Evolutionary conservation across 2,888 invertebrate genomes (phyloP), one percentile per base, ranked within the genome.

Genomic region (Acholoe squamosa): DNA sequence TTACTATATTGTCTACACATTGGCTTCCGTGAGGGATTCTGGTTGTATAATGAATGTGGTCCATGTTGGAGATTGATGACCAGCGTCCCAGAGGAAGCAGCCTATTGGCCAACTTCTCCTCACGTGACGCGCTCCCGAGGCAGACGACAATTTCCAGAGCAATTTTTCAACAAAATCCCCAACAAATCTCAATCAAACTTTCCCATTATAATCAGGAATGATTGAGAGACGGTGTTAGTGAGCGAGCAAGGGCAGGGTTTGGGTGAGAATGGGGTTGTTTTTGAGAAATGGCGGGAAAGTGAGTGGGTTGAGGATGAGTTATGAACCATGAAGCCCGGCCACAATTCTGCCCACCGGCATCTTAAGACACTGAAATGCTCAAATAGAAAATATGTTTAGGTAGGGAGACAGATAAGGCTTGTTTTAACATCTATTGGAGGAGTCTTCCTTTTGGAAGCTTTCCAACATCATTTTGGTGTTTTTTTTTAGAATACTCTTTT

Each of bases 271-370:
- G 16, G 76, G 16, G 76, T 76, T 76, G 3, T 76, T 76, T 76
- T 25, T 76, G 3, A 31, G 61, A 76, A 76, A 31, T 76, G 76
- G 76, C 76, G 76, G 76, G 76, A 76, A 76, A 76, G 31, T 28
- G 31, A 76, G 61, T 61, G 61, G 61, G 61, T 61, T 61, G 61
- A n/a, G 61, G 22, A 61, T 61, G 61, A 61, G 61, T 61, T 61
- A 61, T 61, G 3, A n/a, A n/a, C 61, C 61, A 0, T 61, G 14
- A n/a, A 43, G 19, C 61, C 22, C 61, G 61, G 3, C 61, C 61
- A 61, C n/a, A 61, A n/a, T 61, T 19, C 22, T 61, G 61, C 12
- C 61, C 14, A 61, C 61, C n/a, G 19, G 61, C 61, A n/a, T 61
- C 61, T 61, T 19, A 7, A 12, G 61, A 61, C 19, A 61, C 61